Evolutionary conservation across 2,888 invertebrate species (phyloP), one percentile per base, ranked within the genome.

Genomic region (Lepidocyrtinus sp.): DNA sequence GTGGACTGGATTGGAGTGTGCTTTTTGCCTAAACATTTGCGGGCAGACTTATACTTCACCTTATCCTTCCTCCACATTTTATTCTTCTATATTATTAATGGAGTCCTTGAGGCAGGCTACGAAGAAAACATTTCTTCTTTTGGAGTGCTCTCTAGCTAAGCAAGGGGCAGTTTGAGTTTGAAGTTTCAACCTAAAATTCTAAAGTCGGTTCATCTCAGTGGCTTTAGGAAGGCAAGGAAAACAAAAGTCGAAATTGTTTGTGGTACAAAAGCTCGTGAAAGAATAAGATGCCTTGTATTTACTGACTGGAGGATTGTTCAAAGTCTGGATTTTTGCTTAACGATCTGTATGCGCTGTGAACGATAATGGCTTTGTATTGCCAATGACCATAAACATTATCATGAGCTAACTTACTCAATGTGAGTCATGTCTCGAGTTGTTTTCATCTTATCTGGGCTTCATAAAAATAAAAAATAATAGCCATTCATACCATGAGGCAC

Each of bases 81-180:
- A 59, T 59, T 59, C 50, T 50, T 36, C 24, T 71, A 64, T 73
- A 73, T 73, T 73, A 73, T 73, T 73, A 65, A 73, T 73, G 55
- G 55, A 73, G 55, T 73, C 65, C 73, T 73, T 64, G 64, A 64
- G 73, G 73, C 73, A 25, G 50, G 17, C 65, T 1, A 24, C 25
- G n/a, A 65, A 65, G 21, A 59, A 25, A 1, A 27, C 19, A 65
- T 9, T 15, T 2, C 2, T 21, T 59, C 59, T 59, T 59, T 12
- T 7, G 22, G 59, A 59, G 21, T 22, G 7, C 59, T 21, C 59
- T 59, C 59, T 21, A 21, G 9, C 22, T 12, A 36, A 36, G 5
- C 55, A 55, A 21, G 9, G 59, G 19, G 2, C 59, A 59, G 59
- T 21, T 59, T 3, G n/a, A 59, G 36, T 36, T 36, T 5, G 21